Conservation (phyloP, 2,113 vertebrate species). For the Blennius ocellaris region DNA sequence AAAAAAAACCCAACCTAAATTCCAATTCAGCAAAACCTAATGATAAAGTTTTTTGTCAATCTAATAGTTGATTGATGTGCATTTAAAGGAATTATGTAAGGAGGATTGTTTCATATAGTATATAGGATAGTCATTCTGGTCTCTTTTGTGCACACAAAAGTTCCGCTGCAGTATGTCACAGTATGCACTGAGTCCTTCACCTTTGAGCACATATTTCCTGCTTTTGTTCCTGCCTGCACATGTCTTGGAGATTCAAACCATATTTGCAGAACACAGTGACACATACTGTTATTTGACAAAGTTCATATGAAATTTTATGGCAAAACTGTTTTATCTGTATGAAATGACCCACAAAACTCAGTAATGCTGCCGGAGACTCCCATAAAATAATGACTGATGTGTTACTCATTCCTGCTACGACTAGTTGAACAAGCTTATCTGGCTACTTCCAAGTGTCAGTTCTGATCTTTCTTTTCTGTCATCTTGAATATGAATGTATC, state of each 20-base stretch:
- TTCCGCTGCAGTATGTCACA: conserved; percentile 24
- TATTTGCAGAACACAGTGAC: not conserved
- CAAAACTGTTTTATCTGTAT: not conserved
- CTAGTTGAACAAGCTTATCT: conserved; percentile 52
- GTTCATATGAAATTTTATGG: conserved; percentile 27
- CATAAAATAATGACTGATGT: not conserved
- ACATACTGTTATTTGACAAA: not conserved
- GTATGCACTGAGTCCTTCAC: conserved; percentile 30
- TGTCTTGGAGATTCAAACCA: not conserved
- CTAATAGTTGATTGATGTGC: conserved; percentile 17
- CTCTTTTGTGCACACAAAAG: not conserved
- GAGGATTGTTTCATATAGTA: conserved; percentile 3
- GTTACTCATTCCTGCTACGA: too few species aligned
- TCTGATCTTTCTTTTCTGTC: not conserved
- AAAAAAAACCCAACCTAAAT: not conserved
- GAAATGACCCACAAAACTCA: not conserved
- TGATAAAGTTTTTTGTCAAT: not conserved
- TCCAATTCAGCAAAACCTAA: not conserved
- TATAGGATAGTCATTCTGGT: not conserved
- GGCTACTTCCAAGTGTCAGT: conserved; percentile 7
- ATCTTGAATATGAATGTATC: not conserved
- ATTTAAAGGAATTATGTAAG: conserved; percentile 24
- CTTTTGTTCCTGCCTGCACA: conserved; percentile 20
- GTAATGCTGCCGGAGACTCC: not conserved
- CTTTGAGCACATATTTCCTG: conserved; percentile 13